Base-by-base conservation (phyloP, 1,140 invertebrate species). In the Drepana arcuata region DNA sequence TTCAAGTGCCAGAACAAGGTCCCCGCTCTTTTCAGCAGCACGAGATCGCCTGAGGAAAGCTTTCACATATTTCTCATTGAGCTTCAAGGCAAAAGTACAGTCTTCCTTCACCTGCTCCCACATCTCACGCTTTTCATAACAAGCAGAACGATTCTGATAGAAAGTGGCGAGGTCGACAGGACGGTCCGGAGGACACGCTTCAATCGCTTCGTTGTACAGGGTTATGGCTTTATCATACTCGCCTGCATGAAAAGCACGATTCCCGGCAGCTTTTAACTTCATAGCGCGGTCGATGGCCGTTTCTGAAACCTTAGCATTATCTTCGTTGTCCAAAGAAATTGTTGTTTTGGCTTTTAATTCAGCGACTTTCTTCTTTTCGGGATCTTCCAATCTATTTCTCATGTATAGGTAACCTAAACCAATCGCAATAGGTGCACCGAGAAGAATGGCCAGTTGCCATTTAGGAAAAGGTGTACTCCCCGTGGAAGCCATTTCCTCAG, bases 71-170 rank as follows among this genome's bases (percentile, higher is more conserved):
- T 88, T 91, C 32, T 91, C 90, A 80, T 98, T 96, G 1, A 93
- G 84, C 67, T 94, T 88, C 14, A 99, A 82, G 2, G 96, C 95
- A 75, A 88, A 88, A 2, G 90, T 88, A 73, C 95, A 97, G 73
- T 98, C 96, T 45, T 89, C 87, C 53, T 95, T 91, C 0, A 97
- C 95, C 44, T 90, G 85, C 38, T 88, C 88, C 86, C 91, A 93
- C 72, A 95, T 93, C 80, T 93, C 92, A 83, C 96, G 84, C 70
- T 96, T 93, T 80, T 98, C 96, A 84, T 95, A 95, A 14, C 95
- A 93, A 23, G 96, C 97, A 2, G 96, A 97, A 66, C 95, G 89
- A 67, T 99, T 99, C 77, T 98, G 96, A 81, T 97, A 97, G 74
- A 95, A 96, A 7, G 93, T 96, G 2, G 96, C 90, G 26, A 98